Evolutionary conservation across 1,140 invertebrate species (phyloP), one percentile per base, ranked within the genome.

Genomic region (Bombyx mandarina): DNA sequence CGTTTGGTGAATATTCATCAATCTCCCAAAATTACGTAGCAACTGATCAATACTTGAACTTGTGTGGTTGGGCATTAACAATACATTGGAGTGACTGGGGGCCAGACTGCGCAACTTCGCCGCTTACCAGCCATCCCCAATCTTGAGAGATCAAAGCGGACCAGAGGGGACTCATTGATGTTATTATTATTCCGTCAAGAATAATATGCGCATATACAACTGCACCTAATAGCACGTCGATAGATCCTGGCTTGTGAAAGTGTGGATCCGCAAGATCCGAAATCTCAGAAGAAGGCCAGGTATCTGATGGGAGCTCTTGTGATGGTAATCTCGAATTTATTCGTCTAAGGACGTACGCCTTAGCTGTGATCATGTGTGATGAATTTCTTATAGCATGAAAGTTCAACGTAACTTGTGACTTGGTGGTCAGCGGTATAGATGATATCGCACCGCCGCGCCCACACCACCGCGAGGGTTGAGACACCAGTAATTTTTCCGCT

Each of bases 161-260:
- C 54, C 56, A 44, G 60, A 51, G 47, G 50, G 52, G 6, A 56
- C 43, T 45, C 56, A 44, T 52, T 62, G 61, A 48, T 60, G 60
- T n/a, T n/a, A n/a, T n/a, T n/a, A n/a, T n/a, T 51, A 66, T 54
- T 9, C 63, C 66, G 45, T 68, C 53, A 43, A 61, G 52, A 5
- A 68, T 12, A 48, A 68, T 63, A 18, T 60, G 43, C 44, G 58
- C 51, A 52, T 64, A 47, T 22, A 67, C 62, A 3, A 65, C 65
- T 42, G 63, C 62, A 54, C 68, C 65, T 42, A 71, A 51, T 7
- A 71, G 47, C 35, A 71, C 45, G 57, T 71, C 66, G 50, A 71
- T 61, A 52, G 43, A 53, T 6, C 63, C 58, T 61, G 66, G 68
- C 48, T 55, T 62, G 47, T 61, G 53, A 62, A 47, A 67, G 8